A percentile compares a stretch with the other conserved stretches of the same genome.
Conservation (phyloP, 2,113 vertebrate genomes). For the Scomber scombrus region DNA sequence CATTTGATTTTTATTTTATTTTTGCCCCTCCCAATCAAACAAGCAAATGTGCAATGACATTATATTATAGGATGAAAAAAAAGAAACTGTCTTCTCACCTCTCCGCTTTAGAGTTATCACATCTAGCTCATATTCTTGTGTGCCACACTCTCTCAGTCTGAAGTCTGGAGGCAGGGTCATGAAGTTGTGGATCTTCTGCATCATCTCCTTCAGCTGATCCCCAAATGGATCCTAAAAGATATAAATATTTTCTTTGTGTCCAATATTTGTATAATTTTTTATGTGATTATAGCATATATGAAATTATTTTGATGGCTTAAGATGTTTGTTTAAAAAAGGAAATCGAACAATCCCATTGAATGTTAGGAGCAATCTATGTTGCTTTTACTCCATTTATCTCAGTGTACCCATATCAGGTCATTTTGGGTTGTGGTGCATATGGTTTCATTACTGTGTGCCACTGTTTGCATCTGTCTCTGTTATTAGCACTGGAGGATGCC, state of each 20-base stretch:
- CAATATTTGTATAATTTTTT: background rate
- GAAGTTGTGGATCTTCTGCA: constrained; percentile 86
- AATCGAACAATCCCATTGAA: too few relatives aligned
- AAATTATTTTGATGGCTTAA: background rate
- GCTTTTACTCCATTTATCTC: background rate
- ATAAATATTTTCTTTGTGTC: background rate
- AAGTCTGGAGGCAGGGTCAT: constrained; percentile 57
- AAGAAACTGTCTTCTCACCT: constrained; percentile 76
- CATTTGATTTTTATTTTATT: background rate
- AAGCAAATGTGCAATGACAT: background rate
- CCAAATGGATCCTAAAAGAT: constrained; percentile 91
- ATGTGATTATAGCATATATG: too few relatives aligned
- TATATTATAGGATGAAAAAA: background rate
- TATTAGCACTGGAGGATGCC: too few relatives aligned
- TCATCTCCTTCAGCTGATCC: constrained; percentile 87
- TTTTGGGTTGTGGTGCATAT: background rate
- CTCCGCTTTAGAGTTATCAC: constrained; percentile 86
- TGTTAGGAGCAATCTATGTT: background rate
- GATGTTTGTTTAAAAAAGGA: too few relatives aligned
- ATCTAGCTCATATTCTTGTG: constrained; percentile 90
- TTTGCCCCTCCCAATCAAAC: background rate
- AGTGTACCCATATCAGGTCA: background rate
- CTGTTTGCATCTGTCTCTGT: background rate
- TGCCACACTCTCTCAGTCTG: constrained; percentile 81
- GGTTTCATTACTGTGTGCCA: background rate